Evolutionary conservation across 1,140 invertebrate species (phyloP).

Genomic region (Drosophila ficusphila): DNA sequence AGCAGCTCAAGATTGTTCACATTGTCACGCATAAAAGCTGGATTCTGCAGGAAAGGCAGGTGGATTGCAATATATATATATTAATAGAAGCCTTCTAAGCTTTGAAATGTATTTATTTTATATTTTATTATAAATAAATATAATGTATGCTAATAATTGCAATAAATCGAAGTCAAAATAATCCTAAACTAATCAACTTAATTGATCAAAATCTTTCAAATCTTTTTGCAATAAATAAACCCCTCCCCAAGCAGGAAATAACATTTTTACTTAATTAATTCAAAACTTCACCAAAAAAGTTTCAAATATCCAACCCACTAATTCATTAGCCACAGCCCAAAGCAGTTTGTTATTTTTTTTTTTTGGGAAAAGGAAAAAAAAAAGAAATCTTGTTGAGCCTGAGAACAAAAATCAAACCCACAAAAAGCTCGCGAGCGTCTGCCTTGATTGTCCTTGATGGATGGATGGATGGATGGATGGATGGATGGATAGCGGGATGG

Average conservation of each 20-base stretch:
- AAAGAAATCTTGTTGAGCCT: conserved; percentile 1
- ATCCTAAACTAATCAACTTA: too few relatives aligned
- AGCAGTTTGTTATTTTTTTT: conserved; percentile 1
- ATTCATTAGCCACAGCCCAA: conserved; percentile 45
- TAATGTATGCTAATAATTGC: too few relatives aligned
- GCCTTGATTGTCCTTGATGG: conserved; percentile 52
- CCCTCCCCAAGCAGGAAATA: neutral
- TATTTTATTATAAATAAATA: too few relatives aligned
- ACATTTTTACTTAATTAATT: conserved; percentile 19
- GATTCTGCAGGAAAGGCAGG: neutral
- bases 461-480: too few relatives aligned
- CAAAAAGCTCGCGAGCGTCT: conserved; percentile 21
- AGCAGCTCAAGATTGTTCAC: conserved; percentile 41
- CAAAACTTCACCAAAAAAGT: neutral
- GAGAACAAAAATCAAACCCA: conserved; percentile 23
- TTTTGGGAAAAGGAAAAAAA: conserved; percentile 21
- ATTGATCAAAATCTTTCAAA: neutral
- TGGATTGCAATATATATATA: neutral
- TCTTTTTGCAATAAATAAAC: neutral
- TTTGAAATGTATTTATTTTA: too few relatives aligned
- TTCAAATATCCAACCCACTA: conserved; percentile 24
- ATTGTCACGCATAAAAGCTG: conserved; percentile 7
- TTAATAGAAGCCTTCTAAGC: too few relatives aligned
- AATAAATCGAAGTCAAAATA: too few relatives aligned
- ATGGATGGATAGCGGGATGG: too few relatives aligned